Evolutionary conservation across 2,113 vertebrate species (phyloP), one percentile per base, ranked within the genome.

Genomic region (Egretta garzetta): DNA sequence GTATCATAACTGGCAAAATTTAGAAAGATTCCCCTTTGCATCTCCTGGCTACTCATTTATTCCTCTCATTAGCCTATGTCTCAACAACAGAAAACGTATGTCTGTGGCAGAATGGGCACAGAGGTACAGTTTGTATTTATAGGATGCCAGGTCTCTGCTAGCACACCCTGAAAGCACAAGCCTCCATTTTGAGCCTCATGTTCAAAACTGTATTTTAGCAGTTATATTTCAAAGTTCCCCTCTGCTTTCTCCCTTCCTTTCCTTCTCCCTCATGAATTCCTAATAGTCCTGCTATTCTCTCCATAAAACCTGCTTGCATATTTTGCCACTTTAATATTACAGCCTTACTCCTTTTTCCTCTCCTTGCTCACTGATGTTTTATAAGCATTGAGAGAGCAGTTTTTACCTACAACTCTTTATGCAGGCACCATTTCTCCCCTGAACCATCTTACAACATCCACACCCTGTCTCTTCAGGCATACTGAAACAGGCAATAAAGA

Each of bases 141-240:
- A 95, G 88, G 93, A 97, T 91, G 67, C 95, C 96, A 97, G 91
- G 95, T 92, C 97, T 95, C 97, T 75, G 93, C 95, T 80, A 85
- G 90, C 90, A 91, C 80, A 76, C 89, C 41, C 49, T 83, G 87
- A 80, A 92, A 96, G 94, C 85, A 94, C 64, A 80, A 76, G 91
- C 95, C 97, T 97, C 98, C 98, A 98, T 98, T 98, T 98, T 97
- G 98, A 98, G 92, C 70, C 90, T 97, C 90, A 68, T 68, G 90
- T 93, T 93, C 95, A 88, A 96, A 95, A 98, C 93, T 82, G 77
- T 58, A 74, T 96, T 97, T 96, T 70, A 96, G 67, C 90, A 96
- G 83, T 23, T 59, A 35, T 49, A 74, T 86, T 86, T 93, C 90
- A 93, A 95, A 97, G 94, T 95, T 93, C 64, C 59, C 39, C 47